phyloP scores from a whole-genome alignment of 2,888 invertebrate species.

The Cotesia congregata region DNA sequence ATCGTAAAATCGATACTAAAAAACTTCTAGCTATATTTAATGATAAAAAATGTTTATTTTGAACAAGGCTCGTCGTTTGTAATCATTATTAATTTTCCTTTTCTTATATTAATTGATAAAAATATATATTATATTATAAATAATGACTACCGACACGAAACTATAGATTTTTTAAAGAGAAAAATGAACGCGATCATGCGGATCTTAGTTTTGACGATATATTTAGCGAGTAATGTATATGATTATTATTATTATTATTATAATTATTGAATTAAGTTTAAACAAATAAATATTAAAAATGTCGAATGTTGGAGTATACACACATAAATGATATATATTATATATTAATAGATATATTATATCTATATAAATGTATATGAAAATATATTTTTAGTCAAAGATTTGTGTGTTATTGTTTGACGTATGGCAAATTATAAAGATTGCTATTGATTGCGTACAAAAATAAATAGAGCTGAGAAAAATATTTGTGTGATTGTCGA shows the following conservation, averaged over 20 bases:
- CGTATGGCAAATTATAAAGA: not conserved
- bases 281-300: slow-evolving; percentile 4
- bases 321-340: slow-evolving; percentile 40
- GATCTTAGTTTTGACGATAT: slow-evolving; percentile 22
- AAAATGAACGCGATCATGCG: slow-evolving; percentile 32
- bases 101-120: not conserved
- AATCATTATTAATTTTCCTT: slow-evolving; percentile 11
- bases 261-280: slow-evolving; percentile 28
- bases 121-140: not conserved
- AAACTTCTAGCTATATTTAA: slow-evolving; percentile 64
- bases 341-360: slow-evolving; percentile 21
- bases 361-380: slow-evolving; percentile 47
- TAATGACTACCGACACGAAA: slow-evolving; percentile 5
- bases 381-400: slow-evolving; percentile 62
- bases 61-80: slow-evolving; percentile 11
- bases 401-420: slow-evolving; percentile 56
- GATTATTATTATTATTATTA: not conserved
- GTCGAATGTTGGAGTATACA: not conserved
- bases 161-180: slow-evolving; percentile 20
- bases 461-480: slow-evolving; percentile 7
- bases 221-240: slow-evolving; percentile 15
- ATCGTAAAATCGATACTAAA: slow-evolving; percentile 64
- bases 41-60: slow-evolving; percentile 55
- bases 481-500: not conserved
- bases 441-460: slow-evolving; percentile 23